Conservation (phyloP, 1,140 invertebrate genomes). For the Sitodiplosis mosellana region DNA sequence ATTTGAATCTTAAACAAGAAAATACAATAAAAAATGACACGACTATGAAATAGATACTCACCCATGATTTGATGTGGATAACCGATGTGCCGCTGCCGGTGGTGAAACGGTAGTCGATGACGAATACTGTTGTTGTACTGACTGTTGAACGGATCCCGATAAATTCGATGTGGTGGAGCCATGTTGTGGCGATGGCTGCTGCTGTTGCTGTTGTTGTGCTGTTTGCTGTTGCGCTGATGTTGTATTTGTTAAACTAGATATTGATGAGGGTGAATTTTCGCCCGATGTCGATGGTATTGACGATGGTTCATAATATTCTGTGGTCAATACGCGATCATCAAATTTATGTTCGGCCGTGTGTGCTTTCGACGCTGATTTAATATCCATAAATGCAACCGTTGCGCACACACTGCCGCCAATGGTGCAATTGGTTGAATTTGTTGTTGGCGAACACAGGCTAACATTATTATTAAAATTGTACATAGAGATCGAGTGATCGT, state of each 20-base stretch:
- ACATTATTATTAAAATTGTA: not conserved
- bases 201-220: not conserved
- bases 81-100: too few species aligned
- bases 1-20: too few species aligned
- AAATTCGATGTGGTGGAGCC: not conserved
- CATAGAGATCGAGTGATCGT: not conserved
- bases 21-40: too few species aligned
- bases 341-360: constrained; percentile 76
- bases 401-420: constrained; percentile 40
- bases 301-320: constrained; percentile 81
- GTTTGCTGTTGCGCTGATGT: not conserved
- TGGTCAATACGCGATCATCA: constrained; percentile 68
- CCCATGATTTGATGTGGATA: too few species aligned
- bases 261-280: constrained; percentile 1
- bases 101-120: too few species aligned
- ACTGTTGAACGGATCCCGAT: not conserved
- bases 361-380: constrained; percentile 86
- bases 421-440: not conserved
- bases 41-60: too few species aligned
- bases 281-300: constrained; percentile 38
- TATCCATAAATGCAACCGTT: constrained; percentile 91
- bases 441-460: not conserved
- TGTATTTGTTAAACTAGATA: constrained; percentile 1
- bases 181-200: not conserved
- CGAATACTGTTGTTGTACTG: too few species aligned